Evolutionary conservation across 1,140 invertebrate species (phyloP).

Genomic region (Rhopalosiphum maidis): DNA sequence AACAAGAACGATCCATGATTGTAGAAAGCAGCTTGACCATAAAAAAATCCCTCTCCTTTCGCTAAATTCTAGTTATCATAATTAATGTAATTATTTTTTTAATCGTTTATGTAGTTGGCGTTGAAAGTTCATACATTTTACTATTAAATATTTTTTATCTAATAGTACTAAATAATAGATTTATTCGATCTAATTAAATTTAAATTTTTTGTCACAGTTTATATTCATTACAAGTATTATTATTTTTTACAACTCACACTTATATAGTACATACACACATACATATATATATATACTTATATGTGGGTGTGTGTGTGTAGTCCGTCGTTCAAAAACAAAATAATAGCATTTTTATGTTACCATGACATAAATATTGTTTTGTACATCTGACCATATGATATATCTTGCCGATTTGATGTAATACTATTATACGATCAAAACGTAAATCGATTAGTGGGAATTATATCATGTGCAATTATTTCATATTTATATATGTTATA

Average conservation of each 20-base stretch:
- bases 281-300: too few relatives aligned
- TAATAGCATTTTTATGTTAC: background rate
- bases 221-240: background rate
- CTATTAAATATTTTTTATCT: background rate
- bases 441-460: background rate
- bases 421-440: too few relatives aligned
- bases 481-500: background rate
- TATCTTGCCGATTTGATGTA: background rate
- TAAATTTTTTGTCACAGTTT: background rate
- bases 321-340: constrained; percentile 5
- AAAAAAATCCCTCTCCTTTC: constrained; percentile 39
- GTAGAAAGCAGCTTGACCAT: constrained; percentile 34
- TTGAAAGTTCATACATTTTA: background rate
- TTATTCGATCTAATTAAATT: background rate
- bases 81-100: background rate
- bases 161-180: background rate
- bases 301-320: background rate
- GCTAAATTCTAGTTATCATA: constrained; percentile 10
- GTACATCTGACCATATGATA: background rate
- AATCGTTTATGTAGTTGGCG: background rate
- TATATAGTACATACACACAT: background rate
- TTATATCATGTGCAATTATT: constrained; percentile 3
- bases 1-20: constrained; percentile 11
- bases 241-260: background rate
- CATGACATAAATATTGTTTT: constrained; percentile 5